Percentiles rank a stretch among this genome's conserved stretches.
These are phyloP conservation scores for Cantharis lateralis DNA, from an alignment of 2,888 invertebrate species.

Conservation along the genomic window DNA sequence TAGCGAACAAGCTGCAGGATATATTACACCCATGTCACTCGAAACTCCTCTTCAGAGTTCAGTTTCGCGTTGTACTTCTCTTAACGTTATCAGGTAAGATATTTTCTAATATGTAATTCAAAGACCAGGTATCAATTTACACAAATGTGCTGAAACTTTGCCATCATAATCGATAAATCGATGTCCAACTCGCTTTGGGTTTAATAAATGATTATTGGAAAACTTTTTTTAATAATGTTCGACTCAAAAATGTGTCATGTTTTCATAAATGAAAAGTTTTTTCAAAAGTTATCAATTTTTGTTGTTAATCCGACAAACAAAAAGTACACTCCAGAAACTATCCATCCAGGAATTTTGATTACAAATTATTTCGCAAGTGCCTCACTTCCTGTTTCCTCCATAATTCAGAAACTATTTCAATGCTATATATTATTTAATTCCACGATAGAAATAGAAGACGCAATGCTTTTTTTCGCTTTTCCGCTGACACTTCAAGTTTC, in stretches of 20 bases:
- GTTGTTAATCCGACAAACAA: neutral
- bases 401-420: neutral
- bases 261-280: neutral
- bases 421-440: neutral
- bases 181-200: neutral
- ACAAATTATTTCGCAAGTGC: neutral
- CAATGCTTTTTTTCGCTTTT: neutral
- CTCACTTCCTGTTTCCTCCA: neutral
- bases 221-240: neutral
- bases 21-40: slow-evolving; percentile 79
- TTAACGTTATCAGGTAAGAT: slow-evolving; percentile 72
- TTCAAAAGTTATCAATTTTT: neutral
- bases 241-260: neutral
- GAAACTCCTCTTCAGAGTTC: slow-evolving; percentile 88
- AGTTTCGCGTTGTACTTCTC: slow-evolving; percentile 83
- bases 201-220: neutral
- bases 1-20: slow-evolving; percentile 68
- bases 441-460: neutral
- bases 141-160: neutral
- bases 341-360: neutral
- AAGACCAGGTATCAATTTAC: neutral
- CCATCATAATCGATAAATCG: neutral
- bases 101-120: neutral
- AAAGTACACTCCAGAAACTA: neutral
- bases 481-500: too few species aligned